Evolutionary conservation across 2,797 vertebrate species (phyloP), one percentile per base, ranked within the genome.

Genomic region (Syngnathus acus): DNA sequence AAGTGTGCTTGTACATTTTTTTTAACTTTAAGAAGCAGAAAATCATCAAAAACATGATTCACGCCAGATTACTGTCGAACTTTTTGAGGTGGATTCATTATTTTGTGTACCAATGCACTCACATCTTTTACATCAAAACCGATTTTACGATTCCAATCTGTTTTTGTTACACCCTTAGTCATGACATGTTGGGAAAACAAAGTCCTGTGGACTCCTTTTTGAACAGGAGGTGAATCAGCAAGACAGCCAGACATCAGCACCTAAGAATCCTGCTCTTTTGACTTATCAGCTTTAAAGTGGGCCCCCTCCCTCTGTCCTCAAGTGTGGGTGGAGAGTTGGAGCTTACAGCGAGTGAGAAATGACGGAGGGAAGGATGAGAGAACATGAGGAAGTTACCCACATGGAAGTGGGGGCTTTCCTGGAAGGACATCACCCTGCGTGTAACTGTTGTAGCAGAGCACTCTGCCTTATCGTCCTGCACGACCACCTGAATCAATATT

Each of bases 401-500:
- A 72, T 86, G 80, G 75, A 86, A 88, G 89, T 81, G 83, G 84
- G 89, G 89, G 85, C 82, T 91, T 91, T 90, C 90, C 89, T 91
- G 89, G 86, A 89, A 90, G 84, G 84, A 90, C 87, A 89, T 89
- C 88, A 87, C 86, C 81, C 84, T 84, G 82, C 87, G 86, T 84
- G 87, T 76, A 88, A 89, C 83, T 87, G 79, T 80, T 37, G 68
- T 76, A 78, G 82, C 70, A 6, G 77, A 78, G 84, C 78, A 76
- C 83, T 86, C 85, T 81, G 84, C 87, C 89, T 90, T 89, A 91
- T 91, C 89, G 78, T 87, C 87, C 85, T 77, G 82, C 85, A 85
- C 88, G 77, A 89, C 89, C 91, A 92, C 90, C 89, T 92, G 91
- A 91, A 92, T 91, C 88, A 92, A 92, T 92, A 92, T 92, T 92